A percentile compares a stretch with the other conserved stretches of the same genome.
phyloP scores from a whole-genome alignment of 2,113 vertebrate species.

The Stigmatopora nigra region DNA sequence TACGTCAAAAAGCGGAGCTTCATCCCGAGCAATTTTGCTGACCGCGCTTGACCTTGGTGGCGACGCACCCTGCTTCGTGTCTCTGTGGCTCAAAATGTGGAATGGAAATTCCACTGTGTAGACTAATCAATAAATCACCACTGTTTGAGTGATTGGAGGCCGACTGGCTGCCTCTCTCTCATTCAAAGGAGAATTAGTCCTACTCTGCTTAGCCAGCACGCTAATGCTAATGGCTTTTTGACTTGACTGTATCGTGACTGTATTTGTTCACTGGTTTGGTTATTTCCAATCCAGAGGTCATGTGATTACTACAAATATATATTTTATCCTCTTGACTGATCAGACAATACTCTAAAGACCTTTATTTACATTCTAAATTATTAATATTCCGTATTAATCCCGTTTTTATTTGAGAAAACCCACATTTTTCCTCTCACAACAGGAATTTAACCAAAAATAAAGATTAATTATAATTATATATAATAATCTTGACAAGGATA shows the following conservation, averaged over 20 bases:
- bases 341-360: too few species aligned
- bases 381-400: too few species aligned
- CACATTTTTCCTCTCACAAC: too few species aligned
- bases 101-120: constrained; percentile 56
- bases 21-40: constrained; percentile 39
- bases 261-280: background rate
- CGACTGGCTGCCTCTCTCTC: background rate
- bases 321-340: too few species aligned
- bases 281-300: background rate
- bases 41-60: constrained; percentile 23
- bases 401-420: too few species aligned
- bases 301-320: background rate
- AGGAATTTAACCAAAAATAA: too few species aligned
- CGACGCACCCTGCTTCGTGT: background rate
- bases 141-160: constrained; percentile 3
- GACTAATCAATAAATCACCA: constrained; percentile 48
- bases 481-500: too few species aligned
- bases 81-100: constrained; percentile 12
- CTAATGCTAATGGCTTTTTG: background rate
- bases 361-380: too few species aligned
- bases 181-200: background rate
- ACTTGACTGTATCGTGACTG: background rate
- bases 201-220: background rate
- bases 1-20: constrained; percentile 11
- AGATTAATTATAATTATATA: too few species aligned